Base-by-base conservation (phyloP, 2,113 vertebrate species). In the Cervus canadensis region DNA sequence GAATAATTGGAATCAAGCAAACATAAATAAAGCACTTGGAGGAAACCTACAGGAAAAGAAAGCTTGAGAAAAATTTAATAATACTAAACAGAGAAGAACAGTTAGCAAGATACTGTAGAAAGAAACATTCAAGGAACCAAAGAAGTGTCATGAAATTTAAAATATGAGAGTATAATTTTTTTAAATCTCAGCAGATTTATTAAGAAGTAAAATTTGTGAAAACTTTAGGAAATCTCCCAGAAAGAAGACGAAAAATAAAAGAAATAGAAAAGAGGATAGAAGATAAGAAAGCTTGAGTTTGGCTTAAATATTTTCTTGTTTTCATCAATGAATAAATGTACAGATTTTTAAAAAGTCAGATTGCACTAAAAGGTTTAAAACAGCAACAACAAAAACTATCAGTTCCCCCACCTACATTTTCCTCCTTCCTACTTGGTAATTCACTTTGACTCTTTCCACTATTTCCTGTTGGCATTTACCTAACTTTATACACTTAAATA, bases 401-500 rank as follows among this genome's bases (percentile, higher is more conserved):
- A 64, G 8, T 81, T 56, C 12, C 21, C 45, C 36, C 23, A 52
- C 3, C 26, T 36, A 52, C 16, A 71, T 57, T 81, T 92, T 89
- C 17, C 54, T 79, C 57, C 9, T 83, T 25, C 74, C 12, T 52
- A 30, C 6, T 88, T 90, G 40, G 52, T 83, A 50, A 92, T 56
- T 67, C 59, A 25, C 52, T 43, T 45, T 89, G 60, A 86, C n/a
- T 76, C 48, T 36, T 86, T 50, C 2, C 52, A 26, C 60, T 82
- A 48, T 86, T 85, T 57, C 74, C 82, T 95, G 33, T 76, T 91
- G 40, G 45, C 48, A 78, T 91, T 93, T 87, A 84, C 12, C 48
- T 97, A 82, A 91, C 21, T 78, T 71, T n/a, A 6, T 23, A 85
- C 52, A 3, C 62, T 97, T 93, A 91, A 97, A 89, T 64, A 89